Base-by-base conservation (phyloP, 2,888 invertebrate species). In the Creontiades dilutus region DNA sequence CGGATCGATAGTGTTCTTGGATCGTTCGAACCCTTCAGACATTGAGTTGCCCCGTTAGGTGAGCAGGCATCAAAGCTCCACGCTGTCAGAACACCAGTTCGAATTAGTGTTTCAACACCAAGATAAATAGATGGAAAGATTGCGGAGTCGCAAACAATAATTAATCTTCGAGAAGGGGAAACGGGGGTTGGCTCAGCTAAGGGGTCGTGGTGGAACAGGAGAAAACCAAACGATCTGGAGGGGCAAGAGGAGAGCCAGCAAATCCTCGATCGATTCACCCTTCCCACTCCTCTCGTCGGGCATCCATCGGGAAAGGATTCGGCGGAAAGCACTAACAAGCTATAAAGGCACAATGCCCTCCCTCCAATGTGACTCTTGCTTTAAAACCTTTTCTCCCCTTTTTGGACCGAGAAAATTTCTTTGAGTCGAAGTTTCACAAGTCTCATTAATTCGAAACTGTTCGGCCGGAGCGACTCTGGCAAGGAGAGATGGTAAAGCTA, bases 281-380 rank as follows among this genome's bases (percentile, higher is more conserved):
- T 88, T 80, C 27, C 76, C 52, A 76, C 88, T 68, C 37, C 52
- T 28, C 37, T 61, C 55, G n/a, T 78, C 37, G 46, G 68, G 55
- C 52, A 48, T 46, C 57, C 88, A 88, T 88, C 88, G 80, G 55
- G 82, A 82, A 89, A 76, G 84, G 89, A 81, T 89, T 89, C 81
- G 89, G 68, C 82, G 89, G 84, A 89, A 89, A 82, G 89, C 84
- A 84, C 89, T 89, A 89, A 89, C 89, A 89, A 89, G 89, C 89
- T 75, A 89, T 84, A 84, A 89, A 89, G 89, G 84, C 89, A 89
- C 82, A 89, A 89, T 88, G 88, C 78, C 37, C 57, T 85, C 85
- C 52, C 55, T 55, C 48, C 78, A 55, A 28, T 48, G 88, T 80
- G 52, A 76, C 78, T 48, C 80, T 86, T 78, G 75, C 75, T 68